These are phyloP conservation scores for Nyctereutes procyonoides DNA, from an alignment of 2,113 vertebrate species.

Conservation along the genomic window DNA sequence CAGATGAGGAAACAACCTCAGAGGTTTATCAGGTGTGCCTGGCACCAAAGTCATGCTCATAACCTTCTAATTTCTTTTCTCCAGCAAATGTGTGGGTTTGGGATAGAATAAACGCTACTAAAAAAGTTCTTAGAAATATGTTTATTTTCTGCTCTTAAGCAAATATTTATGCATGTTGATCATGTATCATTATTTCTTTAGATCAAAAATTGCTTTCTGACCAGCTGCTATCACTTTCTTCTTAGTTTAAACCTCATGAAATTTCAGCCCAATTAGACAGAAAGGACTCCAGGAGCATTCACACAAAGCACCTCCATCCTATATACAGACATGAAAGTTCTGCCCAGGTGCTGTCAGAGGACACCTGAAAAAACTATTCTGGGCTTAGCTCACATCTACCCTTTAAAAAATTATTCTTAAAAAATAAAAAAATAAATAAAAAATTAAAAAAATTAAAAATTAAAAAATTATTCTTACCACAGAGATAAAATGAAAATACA, in stretches of 20 bases:
- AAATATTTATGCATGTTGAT: neutral
- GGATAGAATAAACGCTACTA: neutral
- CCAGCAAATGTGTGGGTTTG: neutral
- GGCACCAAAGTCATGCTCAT: neutral
- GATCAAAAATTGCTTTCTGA: neutral
- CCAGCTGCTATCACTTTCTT: neutral
- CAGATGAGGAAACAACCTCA: neutral
- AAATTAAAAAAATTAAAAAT: too few relatives aligned
- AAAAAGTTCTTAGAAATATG: neutral
- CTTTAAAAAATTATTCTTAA: neutral
- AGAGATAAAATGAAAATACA: neutral
- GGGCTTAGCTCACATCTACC: neutral
- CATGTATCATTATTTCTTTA: neutral
- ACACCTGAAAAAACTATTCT: neutral
- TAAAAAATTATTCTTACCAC: neutral
- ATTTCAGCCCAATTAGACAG: neutral
- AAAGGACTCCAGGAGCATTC: neutral
- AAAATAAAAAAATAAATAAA: too few relatives aligned
- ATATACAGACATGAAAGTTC: neutral
- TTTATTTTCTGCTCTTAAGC: neutral
- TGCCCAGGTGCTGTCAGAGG: neutral
- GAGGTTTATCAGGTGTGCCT: neutral
- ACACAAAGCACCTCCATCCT: neutral
- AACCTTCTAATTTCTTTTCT: neutral
- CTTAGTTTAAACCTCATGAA: neutral